A percentile compares a stretch with the other conserved stretches of the same genome.
These are phyloP conservation scores for Scaptomyza cyrtandrae DNA, from an alignment of 2,888 invertebrate genomes.

Conservation along the genomic window DNA sequence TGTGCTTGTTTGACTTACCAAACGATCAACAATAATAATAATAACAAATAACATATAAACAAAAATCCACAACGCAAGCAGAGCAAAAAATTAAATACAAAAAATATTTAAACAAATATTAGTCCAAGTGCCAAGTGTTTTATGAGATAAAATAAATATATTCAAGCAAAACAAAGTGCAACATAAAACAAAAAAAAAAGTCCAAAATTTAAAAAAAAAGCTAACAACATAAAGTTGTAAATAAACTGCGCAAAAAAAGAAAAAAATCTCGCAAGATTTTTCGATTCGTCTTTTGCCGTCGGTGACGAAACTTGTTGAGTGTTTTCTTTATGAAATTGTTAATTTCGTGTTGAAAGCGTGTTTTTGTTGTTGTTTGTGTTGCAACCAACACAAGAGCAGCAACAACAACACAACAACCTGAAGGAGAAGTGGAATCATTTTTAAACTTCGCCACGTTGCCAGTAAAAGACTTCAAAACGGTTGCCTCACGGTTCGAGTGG, in stretches of 20 bases:
- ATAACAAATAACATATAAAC: slow-evolving; percentile 7
- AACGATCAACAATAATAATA: slow-evolving; percentile 24
- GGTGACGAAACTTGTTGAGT: slow-evolving; percentile 64
- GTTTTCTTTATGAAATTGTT: slow-evolving; percentile 13
- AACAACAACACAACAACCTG: not conserved
- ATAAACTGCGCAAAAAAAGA: slow-evolving; percentile 35
- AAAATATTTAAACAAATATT: slow-evolving; percentile 21
- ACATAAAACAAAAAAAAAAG: slow-evolving; percentile 19
- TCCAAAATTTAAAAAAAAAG: not conserved
- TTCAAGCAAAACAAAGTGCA: slow-evolving; percentile 26
- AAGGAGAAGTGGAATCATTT: slow-evolving; percentile 13
- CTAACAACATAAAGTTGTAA: slow-evolving; percentile 9
- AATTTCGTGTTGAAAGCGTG: slow-evolving; percentile 14
- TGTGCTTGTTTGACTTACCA: slow-evolving; percentile 25
- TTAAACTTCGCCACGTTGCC: slow-evolving; percentile 74
- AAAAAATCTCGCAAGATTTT: slow-evolving; percentile 2
- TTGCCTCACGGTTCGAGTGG: slow-evolving; percentile 85
- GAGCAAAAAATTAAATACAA: slow-evolving; percentile 20
- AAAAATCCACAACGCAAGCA: slow-evolving; percentile 4
- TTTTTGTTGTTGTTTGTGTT: slow-evolving; percentile 13
- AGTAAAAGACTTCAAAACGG: slow-evolving; percentile 84
- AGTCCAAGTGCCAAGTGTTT: slow-evolving; percentile 53
- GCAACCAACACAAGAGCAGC: not conserved
- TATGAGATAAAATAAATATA: slow-evolving; percentile 5
- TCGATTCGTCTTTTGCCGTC: slow-evolving; percentile 47